Conservation (phyloP, 2,797 vertebrate species). For the Crocodylus rhombifer region DNA sequence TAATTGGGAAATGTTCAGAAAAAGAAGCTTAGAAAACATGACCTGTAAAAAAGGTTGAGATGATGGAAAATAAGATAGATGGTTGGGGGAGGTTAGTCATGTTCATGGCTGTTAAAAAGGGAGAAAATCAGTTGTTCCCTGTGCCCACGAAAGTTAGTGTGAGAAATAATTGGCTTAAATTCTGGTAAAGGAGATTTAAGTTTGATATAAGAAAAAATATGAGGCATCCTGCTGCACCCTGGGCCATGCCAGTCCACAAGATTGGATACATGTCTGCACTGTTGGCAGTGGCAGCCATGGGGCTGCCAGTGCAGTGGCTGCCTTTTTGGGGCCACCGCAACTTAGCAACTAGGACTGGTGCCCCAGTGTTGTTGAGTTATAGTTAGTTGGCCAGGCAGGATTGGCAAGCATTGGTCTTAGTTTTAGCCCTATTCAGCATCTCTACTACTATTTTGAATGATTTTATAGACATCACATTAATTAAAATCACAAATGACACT, state of each 20-base stretch:
- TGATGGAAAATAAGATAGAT: not conserved
- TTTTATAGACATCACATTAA: not conserved
- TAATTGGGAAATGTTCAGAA: not conserved
- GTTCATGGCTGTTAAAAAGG: no score
- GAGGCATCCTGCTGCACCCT: not conserved
- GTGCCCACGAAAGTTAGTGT: not conserved
- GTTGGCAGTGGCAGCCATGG: not conserved
- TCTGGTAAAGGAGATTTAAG: not conserved
- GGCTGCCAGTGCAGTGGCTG: no score
- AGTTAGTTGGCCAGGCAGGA: not conserved
- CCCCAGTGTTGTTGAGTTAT: not conserved
- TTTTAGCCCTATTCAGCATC: not conserved
- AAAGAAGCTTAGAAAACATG: no score
- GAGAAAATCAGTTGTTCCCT: not conserved
- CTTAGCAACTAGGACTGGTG: no score
- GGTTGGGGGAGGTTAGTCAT: not conserved
- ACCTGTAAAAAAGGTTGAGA: not conserved
- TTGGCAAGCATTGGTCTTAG: not conserved
- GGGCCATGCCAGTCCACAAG: no score
- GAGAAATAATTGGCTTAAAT: not conserved
- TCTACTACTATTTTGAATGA: conserved; percentile 17
- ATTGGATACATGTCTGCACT: no score
- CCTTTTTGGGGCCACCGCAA: no score
- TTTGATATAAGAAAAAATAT: not conserved
- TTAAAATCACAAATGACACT: not conserved